A percentile compares a stretch with the other conserved stretches of the same genome.
phyloP scores from a whole-genome alignment of 2,113 vertebrate species.

The Cnemophilus loriae region DNA sequence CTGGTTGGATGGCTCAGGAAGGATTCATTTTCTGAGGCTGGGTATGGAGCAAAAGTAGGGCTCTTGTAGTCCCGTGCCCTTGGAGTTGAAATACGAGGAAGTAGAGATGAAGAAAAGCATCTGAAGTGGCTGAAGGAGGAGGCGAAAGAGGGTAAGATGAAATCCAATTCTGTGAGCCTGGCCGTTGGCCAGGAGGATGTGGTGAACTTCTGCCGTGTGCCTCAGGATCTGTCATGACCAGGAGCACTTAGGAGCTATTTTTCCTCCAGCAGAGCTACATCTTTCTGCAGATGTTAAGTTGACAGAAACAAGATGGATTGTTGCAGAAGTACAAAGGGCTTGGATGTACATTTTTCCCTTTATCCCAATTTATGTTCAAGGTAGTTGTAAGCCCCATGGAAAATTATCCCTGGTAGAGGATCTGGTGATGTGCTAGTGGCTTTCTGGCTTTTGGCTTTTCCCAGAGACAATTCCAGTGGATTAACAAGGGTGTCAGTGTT shows the following conservation, averaged over 20 bases:
- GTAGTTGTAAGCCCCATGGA: background rate
- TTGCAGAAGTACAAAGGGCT: background rate
- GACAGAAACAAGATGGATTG: constrained; percentile 2
- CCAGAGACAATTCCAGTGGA: background rate
- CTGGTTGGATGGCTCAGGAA: background rate
- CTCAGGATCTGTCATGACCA: background rate
- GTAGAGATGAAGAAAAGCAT: background rate
- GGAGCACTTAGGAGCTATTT: background rate
- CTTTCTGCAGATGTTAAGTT: constrained; percentile 31
- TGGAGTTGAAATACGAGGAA: background rate
- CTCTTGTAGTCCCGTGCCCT: background rate
- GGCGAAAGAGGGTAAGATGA: background rate
- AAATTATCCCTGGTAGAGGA: background rate
- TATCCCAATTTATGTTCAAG: background rate
- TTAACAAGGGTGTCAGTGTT: background rate
- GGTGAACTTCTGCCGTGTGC: background rate
- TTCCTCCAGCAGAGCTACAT: background rate
- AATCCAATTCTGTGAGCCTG: background rate
- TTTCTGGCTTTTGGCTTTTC: background rate
- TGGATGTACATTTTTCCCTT: background rate
- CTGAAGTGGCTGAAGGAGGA: constrained; percentile 11
- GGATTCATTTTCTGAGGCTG: background rate
- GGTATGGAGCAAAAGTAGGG: accelerated
- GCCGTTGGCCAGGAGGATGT: background rate
- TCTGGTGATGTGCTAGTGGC: background rate